These are phyloP conservation scores for Chloroclysta siterata DNA, from an alignment of 2,888 invertebrate species.

Conservation along the genomic window DNA sequence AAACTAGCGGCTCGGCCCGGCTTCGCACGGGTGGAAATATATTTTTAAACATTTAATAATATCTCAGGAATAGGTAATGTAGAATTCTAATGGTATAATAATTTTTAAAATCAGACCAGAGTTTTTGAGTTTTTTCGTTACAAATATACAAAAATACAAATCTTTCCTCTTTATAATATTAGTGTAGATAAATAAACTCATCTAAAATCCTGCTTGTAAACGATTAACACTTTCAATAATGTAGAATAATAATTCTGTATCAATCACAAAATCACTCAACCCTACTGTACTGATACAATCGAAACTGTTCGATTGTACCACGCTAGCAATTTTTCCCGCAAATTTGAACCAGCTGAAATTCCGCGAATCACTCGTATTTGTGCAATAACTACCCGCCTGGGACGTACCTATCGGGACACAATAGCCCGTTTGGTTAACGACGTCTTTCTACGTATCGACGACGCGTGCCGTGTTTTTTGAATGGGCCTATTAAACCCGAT, in stretches of 20 bases:
- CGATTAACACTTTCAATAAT: background rate
- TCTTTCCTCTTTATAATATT: too few relatives aligned
- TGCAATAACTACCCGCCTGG: constrained; percentile 69
- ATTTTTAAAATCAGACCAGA: too few relatives aligned
- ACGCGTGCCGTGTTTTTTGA: constrained; percentile 72
- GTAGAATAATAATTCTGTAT: constrained; percentile 1
- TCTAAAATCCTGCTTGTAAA: too few relatives aligned
- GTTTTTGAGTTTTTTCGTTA: too few relatives aligned
- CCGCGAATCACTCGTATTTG: constrained; percentile 55
- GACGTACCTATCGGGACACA: constrained; percentile 73
- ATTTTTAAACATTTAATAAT: too few relatives aligned
- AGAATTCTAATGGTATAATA: too few relatives aligned
- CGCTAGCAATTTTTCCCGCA: constrained; percentile 73
- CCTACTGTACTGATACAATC: constrained; percentile 63
- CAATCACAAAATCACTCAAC: constrained; percentile 50
- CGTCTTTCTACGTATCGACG: constrained; percentile 71
- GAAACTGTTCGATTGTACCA: constrained; percentile 48
- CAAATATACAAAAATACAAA: too few relatives aligned
- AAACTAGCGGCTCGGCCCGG: too few relatives aligned
- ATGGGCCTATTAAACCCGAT: constrained; percentile 52
- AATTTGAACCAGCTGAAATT: constrained; percentile 76
- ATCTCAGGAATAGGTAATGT: too few relatives aligned
- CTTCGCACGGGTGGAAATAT: too few relatives aligned
- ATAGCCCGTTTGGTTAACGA: constrained; percentile 80
- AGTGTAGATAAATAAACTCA: too few relatives aligned